Evolutionary conservation across 1,140 invertebrate species (phyloP), one percentile per base, ranked within the genome.

Genomic region (Listronotus bonariensis): DNA sequence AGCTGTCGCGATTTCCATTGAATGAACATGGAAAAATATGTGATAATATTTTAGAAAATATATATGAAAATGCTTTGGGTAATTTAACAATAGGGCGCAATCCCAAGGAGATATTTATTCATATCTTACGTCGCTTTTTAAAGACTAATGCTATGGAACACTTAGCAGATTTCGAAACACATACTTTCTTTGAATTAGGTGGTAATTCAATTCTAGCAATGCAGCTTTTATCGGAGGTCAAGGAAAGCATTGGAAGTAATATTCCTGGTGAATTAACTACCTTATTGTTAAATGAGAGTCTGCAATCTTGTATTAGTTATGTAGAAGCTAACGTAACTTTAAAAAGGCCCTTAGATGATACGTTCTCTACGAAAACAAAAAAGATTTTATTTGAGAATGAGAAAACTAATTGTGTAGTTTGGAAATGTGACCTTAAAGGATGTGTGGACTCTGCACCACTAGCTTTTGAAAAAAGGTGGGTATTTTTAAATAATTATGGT

Each of bases 1-100:
- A 79, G 65, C 72, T 86, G 12, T 68, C 81, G 17, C 74, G 76
- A 34, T 76, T 88, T 46, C 87, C 87, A 18, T 76, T 84, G 18
- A 86, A 82, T 58, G 65, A 72, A 63, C 85, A 89, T 82, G 87
- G 87, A 70, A 87, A 86, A 76, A 73, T 82, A 51, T 81, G 80
- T 59, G 81, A 78, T 69, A 65, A 69, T 45, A 70, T 77, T 11
- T 65, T 83, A 42, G 52, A 68, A 61, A 54, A 48, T 49, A 56
- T 62, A 11, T 67, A 68, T 57, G 38, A 60, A 34, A 63, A 68
- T 40, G 8, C 31, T 32, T n/a, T 52, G 6, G 12, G 5, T 14
- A 11, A 53, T 1, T 12, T 31, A 45, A 43, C 7, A 41, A 15
- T 12, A 32, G 45, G 17, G 6, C 57, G 34, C 9, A 31, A 58